Evolutionary conservation across 2,888 invertebrate genomes (phyloP).

Genomic region (Agrypnus murinus): DNA sequence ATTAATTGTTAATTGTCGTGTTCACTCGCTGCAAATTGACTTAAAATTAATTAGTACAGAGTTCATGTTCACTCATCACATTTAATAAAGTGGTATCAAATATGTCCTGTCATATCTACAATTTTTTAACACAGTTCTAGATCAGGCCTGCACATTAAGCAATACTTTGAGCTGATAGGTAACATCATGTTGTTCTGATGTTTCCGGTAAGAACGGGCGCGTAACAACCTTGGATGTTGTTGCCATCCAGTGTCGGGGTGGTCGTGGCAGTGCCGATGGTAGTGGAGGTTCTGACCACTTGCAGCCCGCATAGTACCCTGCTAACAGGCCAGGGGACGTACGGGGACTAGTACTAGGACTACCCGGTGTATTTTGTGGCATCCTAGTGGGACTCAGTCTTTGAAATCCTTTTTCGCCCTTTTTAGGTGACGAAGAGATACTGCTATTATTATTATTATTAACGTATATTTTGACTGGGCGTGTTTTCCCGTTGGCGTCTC

Average conservation of each 20-base stretch:
- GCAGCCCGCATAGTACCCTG: conserved; percentile 78
- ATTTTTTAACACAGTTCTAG: conserved; percentile 56
- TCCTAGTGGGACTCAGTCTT: conserved; percentile 58
- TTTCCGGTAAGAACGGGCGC: conserved; percentile 66
- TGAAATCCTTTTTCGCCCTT: conserved; percentile 46
- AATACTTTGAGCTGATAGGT: conserved; percentile 69
- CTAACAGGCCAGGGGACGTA: conserved; percentile 67
- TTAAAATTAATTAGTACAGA: conserved; percentile 58
- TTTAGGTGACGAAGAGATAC: conserved; percentile 52
- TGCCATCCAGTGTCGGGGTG: conserved; percentile 83
- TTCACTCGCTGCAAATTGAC: conserved; percentile 70
- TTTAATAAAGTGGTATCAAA: conserved; percentile 65
- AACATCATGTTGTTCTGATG: conserved; percentile 61
- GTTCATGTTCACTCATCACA: conserved; percentile 64
- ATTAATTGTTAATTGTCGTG: conserved; percentile 67
- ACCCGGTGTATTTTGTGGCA: conserved; percentile 50
- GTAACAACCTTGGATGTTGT: conserved; percentile 77
- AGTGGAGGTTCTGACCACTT: conserved; percentile 83
- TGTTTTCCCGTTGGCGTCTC: conserved; percentile 51
- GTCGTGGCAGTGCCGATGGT: conserved; percentile 81
- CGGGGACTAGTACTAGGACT: conserved; percentile 57
- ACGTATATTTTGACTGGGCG: conserved; percentile 55
- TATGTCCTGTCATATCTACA: conserved; percentile 62
- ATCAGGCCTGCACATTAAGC: conserved; percentile 71
- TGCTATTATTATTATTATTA: conserved; percentile 49